Evolutionary conservation across 2,888 invertebrate genomes (phyloP).

Genomic region (Miltochrista miniata): DNA sequence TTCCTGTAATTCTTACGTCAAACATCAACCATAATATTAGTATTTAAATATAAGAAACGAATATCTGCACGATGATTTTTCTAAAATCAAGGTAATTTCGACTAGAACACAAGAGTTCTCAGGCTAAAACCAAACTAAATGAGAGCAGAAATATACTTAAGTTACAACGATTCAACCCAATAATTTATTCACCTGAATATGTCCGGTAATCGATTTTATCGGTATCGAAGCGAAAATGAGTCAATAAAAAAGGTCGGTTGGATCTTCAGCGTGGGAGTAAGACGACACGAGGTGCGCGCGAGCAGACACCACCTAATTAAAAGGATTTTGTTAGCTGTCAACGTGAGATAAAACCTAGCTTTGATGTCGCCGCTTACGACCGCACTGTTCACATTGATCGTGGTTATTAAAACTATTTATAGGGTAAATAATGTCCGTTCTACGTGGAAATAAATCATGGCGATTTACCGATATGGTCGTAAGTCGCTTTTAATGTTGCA

Average conservation of each 20-base stretch:
- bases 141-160: not conserved
- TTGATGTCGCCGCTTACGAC: constrained; percentile 62
- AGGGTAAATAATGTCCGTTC: constrained; percentile 31
- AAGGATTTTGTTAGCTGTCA: constrained; percentile 83
- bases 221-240: constrained; percentile 39
- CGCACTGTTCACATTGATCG: constrained; percentile 38
- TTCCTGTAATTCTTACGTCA: not conserved
- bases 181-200: constrained; percentile 14
- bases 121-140: too few relatives aligned
- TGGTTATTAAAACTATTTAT: constrained; percentile 41
- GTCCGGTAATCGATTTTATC: constrained; percentile 34
- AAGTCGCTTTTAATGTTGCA: constrained; percentile 20
- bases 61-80: too few relatives aligned
- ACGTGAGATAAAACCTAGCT: constrained; percentile 68
- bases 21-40: not conserved
- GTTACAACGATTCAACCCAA: not conserved
- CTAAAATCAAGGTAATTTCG: too few relatives aligned
- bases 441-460: constrained; percentile 27
- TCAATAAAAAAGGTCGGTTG: constrained; percentile 45
- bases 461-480: constrained; percentile 29
- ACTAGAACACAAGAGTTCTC: too few relatives aligned
- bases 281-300: constrained; percentile 41
- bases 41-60: not conserved
- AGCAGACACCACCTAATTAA: constrained; percentile 71
- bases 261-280: constrained; percentile 54